These are phyloP conservation scores for Patiria pectinifera DNA, from an alignment of 53 echinoderm and acorn worm species.

Conservation along the genomic window DNA sequence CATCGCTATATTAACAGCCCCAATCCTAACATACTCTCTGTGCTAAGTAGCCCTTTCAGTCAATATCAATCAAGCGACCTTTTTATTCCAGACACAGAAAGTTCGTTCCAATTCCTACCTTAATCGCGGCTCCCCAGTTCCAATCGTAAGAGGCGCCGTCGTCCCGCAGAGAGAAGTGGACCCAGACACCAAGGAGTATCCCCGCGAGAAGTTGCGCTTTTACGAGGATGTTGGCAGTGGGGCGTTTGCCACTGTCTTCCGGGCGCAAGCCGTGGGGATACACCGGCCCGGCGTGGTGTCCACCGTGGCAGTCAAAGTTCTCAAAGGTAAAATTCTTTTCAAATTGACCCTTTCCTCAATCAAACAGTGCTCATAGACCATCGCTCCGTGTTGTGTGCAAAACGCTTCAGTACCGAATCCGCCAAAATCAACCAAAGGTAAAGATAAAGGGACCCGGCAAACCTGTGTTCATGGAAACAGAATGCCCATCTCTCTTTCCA, in stretches of 20 bases:
- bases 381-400: too few relatives aligned
- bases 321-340: constrained; percentile 69
- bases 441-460: too few relatives aligned
- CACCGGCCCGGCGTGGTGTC: constrained; percentile 30
- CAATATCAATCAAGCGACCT: too few relatives aligned
- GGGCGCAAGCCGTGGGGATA: constrained; percentile 79
- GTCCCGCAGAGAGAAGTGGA: not conserved
- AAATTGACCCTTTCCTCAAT: not conserved
- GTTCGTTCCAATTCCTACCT: constrained; percentile 23
- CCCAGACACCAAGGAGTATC: constrained; percentile 72
- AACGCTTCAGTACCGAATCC: too few relatives aligned
- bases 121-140: not conserved
- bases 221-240: constrained; percentile 80
- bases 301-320: constrained; percentile 81
- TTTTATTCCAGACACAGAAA: not conserved
- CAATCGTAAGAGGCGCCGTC: not conserved
- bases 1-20: too few relatives aligned
- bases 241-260: constrained; percentile 82
- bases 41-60: too few relatives aligned
- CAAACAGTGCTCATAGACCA: too few relatives aligned
- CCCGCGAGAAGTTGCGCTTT: constrained; percentile 73
- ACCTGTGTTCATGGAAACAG: too few relatives aligned
- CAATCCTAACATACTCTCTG: too few relatives aligned
- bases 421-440: too few relatives aligned
- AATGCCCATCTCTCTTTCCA: too few relatives aligned